phyloP scores from a whole-genome alignment of 2,888 invertebrate species.

The Lasioglossum figueresi region DNA sequence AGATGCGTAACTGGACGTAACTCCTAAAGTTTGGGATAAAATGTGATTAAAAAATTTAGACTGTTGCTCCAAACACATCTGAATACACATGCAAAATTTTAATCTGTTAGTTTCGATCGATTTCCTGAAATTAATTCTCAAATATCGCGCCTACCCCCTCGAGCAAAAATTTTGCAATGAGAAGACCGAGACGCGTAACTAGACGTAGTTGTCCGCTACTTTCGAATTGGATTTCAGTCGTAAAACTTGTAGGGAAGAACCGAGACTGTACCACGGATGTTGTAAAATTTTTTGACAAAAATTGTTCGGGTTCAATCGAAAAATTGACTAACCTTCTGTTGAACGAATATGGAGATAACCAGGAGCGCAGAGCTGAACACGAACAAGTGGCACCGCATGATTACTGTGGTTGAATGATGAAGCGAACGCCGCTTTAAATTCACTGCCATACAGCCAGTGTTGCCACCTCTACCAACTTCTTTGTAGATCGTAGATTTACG shows the following conservation, averaged over 20 bases:
- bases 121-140: no score
- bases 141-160: not conserved
- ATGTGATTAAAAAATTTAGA: no score
- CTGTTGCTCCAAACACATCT: no score
- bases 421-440: conserved; percentile 58
- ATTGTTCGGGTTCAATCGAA: not conserved
- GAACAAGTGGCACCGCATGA: conserved; percentile 66
- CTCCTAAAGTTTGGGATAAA: no score
- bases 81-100: no score
- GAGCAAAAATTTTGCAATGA: not conserved
- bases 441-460: not conserved
- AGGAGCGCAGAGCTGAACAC: conserved; percentile 38
- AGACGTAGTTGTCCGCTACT: not conserved
- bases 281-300: no score
- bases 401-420: conserved; percentile 52
- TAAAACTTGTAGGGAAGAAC: not conserved
- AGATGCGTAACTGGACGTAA: no score
- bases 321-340: conserved; percentile 49
- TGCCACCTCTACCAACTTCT: not conserved
- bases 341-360: conserved; percentile 25
- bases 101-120: no score
- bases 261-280: not conserved
- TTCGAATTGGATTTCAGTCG: not conserved
- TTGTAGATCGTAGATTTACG: not conserved
- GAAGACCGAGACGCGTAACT: not conserved